Evolutionary conservation across 2,797 vertebrate species (phyloP).

Genomic region (Myiotriccus ornatus): DNA sequence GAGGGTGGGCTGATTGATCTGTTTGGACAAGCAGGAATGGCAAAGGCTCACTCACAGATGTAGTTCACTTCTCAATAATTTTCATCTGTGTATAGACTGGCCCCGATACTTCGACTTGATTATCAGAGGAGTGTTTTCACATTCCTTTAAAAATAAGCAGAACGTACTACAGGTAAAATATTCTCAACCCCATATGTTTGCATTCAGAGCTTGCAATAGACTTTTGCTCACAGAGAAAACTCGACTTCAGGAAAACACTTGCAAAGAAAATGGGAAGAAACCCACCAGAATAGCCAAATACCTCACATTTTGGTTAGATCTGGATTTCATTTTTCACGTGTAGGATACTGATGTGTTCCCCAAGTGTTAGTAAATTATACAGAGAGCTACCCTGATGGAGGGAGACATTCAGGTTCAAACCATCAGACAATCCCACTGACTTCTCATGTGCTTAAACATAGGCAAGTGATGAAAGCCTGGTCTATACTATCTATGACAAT

Average conservation of each 20-base stretch:
- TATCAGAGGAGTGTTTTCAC: background rate
- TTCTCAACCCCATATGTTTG: background rate
- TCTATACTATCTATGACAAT: background rate
- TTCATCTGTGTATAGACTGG: background rate
- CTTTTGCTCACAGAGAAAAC: background rate
- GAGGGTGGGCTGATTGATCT: slow-evolving; percentile 16
- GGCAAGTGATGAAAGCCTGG: slow-evolving; percentile 37
- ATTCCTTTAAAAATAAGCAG: slow-evolving; percentile 15
- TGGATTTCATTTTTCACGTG: background rate
- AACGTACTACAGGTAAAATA: background rate
- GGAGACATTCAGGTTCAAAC: background rate
- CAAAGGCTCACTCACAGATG: background rate
- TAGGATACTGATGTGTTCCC: background rate
- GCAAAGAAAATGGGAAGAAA: background rate
- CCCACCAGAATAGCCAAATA: background rate
- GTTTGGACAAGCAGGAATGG: slow-evolving; percentile 19
- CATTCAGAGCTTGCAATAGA: background rate
- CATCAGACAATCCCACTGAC: background rate
- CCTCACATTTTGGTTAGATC: background rate
- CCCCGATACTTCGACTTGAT: background rate
- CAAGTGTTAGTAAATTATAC: background rate
- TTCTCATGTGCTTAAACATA: slow-evolving; percentile 59
- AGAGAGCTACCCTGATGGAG: background rate
- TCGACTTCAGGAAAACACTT: background rate
- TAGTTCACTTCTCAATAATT: background rate